phyloP scores from a whole-genome alignment of 2,113 vertebrate genomes.

The Spermophilus dauricus region DNA sequence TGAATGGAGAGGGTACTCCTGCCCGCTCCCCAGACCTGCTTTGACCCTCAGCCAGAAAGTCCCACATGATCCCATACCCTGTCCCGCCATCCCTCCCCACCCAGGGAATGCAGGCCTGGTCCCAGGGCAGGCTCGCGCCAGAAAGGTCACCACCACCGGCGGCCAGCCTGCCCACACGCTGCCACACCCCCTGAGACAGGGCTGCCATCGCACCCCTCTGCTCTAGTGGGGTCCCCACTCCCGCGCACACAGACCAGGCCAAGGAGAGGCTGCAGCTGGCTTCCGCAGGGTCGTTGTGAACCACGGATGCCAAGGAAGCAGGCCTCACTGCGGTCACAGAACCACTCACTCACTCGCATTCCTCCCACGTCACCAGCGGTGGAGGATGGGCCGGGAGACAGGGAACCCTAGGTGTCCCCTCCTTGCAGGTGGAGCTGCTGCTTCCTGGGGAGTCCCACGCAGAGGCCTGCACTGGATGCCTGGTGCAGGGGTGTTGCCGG shows the following conservation, averaged over 20 bases:
- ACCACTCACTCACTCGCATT: not conserved
- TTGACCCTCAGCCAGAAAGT: not conserved
- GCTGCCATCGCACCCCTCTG: not conserved
- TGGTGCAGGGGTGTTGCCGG: not conserved
- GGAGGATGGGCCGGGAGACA: not conserved
- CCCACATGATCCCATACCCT: not conserved
- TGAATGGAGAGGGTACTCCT: not conserved
- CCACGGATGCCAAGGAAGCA: not conserved
- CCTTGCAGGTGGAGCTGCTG: not conserved
- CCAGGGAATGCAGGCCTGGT: not conserved
- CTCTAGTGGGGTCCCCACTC: no score
- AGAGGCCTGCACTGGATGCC: not conserved
- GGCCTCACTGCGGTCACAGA: not conserved
- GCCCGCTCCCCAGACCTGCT: not conserved
- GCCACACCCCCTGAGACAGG: not conserved
- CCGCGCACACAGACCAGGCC: not conserved
- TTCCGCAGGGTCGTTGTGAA: not conserved
- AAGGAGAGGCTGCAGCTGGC: not conserved
- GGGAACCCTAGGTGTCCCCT: not conserved
- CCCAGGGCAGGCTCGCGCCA: not conserved
- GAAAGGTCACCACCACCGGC: fast-evolving
- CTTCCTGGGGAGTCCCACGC: no score
- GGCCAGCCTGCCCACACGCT: not conserved
- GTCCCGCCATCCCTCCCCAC: not conserved
- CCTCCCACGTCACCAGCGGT: not conserved